phyloP scores from a whole-genome alignment of 2,888 invertebrate genomes.

The Ormyrus thymus region DNA sequence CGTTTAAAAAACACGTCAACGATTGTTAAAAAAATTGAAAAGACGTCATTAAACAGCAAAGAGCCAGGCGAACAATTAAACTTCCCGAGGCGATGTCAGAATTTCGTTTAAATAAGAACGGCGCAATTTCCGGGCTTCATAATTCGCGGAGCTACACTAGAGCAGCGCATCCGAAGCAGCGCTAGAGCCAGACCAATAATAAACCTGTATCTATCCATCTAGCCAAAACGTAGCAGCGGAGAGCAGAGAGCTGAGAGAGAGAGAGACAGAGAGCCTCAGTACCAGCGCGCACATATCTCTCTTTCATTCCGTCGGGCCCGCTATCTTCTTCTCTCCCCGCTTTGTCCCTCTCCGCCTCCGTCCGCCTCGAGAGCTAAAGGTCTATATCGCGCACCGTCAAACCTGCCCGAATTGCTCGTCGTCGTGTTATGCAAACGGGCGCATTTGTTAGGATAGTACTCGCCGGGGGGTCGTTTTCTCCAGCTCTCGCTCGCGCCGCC shows the following conservation, averaged over 20 bases:
- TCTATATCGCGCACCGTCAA: conserved; percentile 75
- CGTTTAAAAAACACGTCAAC: no score
- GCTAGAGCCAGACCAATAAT: conserved; percentile 23
- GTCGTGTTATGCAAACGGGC: conserved; percentile 75
- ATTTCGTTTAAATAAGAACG: no score
- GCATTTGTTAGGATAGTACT: conserved; percentile 74
- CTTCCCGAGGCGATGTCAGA: no score
- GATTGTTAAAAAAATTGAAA: no score
- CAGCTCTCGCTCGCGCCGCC: neutral
- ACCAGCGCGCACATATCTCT: conserved; percentile 3
- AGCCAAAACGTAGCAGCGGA: conserved; percentile 13
- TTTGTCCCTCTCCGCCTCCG: neutral
- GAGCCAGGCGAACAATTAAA: no score
- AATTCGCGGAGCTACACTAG: neutral
- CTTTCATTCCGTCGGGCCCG: conserved; percentile 14
- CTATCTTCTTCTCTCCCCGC: conserved; percentile 47
- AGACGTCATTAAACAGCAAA: no score
- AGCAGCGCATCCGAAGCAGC: neutral
- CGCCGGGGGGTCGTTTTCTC: conserved; percentile 71
- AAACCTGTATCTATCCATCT: conserved; percentile 45
- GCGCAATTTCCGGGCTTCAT: neutral
- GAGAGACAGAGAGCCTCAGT: no score
- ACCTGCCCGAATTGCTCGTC: conserved; percentile 75
- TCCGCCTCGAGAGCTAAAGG: conserved; percentile 65
- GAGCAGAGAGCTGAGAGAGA: no score